phyloP scores from a whole-genome alignment of 1,140 invertebrate genomes.

The Caenorhabditis inopinata region DNA sequence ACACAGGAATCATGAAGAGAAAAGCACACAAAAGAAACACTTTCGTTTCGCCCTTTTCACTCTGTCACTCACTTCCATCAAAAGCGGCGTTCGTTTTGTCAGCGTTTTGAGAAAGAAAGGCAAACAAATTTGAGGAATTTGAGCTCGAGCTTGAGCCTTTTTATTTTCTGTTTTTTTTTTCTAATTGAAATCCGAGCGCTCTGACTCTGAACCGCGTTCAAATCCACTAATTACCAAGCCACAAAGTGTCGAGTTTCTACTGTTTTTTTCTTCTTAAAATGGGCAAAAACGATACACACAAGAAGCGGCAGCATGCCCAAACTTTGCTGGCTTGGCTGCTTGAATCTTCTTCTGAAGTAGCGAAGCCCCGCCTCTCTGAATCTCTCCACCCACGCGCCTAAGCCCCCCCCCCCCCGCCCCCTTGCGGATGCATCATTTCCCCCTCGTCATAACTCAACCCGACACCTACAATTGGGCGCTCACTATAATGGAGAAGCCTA shows the following conservation, averaged over 20 bases:
- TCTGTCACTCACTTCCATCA: background rate
- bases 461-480: slow-evolving; percentile 21
- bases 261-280: background rate
- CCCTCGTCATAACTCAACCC: slow-evolving; percentile 1
- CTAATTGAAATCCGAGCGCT: too few species aligned
- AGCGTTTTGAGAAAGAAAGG: background rate
- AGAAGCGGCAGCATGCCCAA: too few species aligned
- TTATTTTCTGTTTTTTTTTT: too few species aligned
- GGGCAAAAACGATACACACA: too few species aligned
- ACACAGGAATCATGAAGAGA: background rate
- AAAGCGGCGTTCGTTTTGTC: background rate
- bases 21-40: slow-evolving; percentile 12
- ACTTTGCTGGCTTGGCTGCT: too few species aligned
- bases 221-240: background rate
- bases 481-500: background rate
- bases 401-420: too few species aligned
- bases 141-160: background rate
- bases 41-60: background rate
- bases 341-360: too few species aligned
- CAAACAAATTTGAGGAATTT: slow-evolving; percentile 1
- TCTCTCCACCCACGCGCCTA: too few species aligned
- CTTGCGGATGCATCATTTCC: too few species aligned
- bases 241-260: background rate
- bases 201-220: background rate
- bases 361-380: too few species aligned